Percentiles rank a stretch among this genome's conserved stretches.
Evolutionary conservation across 2,113 vertebrate species (phyloP).

Genomic region (Perccottus glenii): DNA sequence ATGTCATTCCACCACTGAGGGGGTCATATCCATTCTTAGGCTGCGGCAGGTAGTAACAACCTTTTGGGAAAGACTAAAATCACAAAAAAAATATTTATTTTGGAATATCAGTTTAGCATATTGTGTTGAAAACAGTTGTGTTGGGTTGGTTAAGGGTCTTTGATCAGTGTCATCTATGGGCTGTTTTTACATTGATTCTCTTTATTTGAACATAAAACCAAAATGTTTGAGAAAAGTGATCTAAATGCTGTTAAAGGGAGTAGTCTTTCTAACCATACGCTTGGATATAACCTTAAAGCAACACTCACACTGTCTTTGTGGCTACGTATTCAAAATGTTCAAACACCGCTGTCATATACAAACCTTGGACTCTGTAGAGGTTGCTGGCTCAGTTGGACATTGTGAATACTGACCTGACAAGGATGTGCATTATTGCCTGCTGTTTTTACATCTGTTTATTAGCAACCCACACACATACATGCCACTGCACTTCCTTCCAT

Average conservation of each 20-base stretch:
- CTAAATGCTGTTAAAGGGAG: too few relatives aligned
- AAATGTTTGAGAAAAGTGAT: too few relatives aligned
- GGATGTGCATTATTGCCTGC: slow-evolving; percentile 9
- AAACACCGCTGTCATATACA: too few relatives aligned
- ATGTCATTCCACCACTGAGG: slow-evolving; percentile 69
- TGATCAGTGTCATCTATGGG: background rate
- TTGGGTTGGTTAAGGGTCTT: background rate
- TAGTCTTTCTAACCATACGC: too few relatives aligned
- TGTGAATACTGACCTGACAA: slow-evolving; percentile 8
- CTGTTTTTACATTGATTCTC: too few relatives aligned
- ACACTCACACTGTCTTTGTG: too few relatives aligned
- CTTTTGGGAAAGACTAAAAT: background rate
- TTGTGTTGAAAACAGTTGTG: background rate
- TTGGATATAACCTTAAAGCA: too few relatives aligned
- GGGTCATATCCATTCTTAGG: slow-evolving; percentile 59
- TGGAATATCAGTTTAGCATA: too few relatives aligned
- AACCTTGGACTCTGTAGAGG: background rate
- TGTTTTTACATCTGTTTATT: slow-evolving; percentile 50
- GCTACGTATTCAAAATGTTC: slow-evolving; percentile 8
- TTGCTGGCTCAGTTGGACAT: background rate
- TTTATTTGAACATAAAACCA: too few relatives aligned
- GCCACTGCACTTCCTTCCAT: slow-evolving; percentile 46
- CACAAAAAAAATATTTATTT: too few relatives aligned
- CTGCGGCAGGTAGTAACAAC: slow-evolving; percentile 37
- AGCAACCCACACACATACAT: slow-evolving; percentile 8